Evolutionary conservation across 2,113 vertebrate species (phyloP).

Genomic region (Etia nguti): DNA sequence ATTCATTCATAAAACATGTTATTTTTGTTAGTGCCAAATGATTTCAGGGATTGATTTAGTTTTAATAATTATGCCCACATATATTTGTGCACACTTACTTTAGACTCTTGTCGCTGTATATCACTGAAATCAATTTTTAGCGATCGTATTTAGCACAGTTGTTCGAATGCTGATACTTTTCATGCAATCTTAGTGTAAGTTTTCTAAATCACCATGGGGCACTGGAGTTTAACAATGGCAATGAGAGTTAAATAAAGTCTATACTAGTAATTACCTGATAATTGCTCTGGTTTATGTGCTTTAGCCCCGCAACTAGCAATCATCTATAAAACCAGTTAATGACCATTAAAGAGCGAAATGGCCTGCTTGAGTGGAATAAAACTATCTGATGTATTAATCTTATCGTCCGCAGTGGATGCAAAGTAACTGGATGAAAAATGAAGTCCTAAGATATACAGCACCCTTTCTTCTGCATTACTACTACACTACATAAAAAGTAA

Average conservation of each 20-base stretch:
- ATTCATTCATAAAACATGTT: not conserved
- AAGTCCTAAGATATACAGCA: not conserved
- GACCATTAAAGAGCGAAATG: not conserved
- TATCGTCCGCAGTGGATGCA: not conserved
- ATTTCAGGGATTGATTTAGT: not conserved
- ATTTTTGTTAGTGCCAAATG: not conserved
- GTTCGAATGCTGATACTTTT: not conserved
- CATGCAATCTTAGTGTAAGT: not conserved
- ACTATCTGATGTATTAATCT: not conserved
- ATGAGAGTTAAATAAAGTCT: not conserved
- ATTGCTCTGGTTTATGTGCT: not conserved
- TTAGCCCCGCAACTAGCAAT: conserved; percentile 6
- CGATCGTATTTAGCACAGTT: not conserved
- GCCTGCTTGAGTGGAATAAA: not conserved
- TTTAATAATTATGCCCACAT: not conserved
- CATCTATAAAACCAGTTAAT: conserved; percentile 18
- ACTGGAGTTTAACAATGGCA: not conserved
- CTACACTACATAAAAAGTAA: not conserved
- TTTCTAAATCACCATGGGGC: not conserved
- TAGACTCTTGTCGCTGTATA: not conserved
- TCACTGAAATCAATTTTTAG: not conserved
- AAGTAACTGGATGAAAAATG: not conserved
- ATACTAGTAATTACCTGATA: conserved; percentile 6
- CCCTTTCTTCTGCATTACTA: not conserved
- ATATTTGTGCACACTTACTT: not conserved